Base-by-base conservation (phyloP, 2,797 vertebrate genomes). In the Streptopelia turtur region DNA sequence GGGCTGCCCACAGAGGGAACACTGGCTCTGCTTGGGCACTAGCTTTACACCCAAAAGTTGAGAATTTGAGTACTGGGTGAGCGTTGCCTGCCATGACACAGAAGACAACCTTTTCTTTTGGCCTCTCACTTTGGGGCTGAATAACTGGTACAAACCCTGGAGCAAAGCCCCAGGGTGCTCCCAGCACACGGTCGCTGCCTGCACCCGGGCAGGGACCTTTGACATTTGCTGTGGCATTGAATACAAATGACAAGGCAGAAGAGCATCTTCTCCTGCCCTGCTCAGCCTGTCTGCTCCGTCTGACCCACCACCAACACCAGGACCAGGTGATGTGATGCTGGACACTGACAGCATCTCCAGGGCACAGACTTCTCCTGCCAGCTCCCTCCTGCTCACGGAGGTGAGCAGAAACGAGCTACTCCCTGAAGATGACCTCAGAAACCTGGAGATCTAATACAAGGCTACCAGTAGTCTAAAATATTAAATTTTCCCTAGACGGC, bases 321-420 rank as follows among this genome's bases (percentile, higher is more conserved):
- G 3, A 8, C 12, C 1, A 1, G 9, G 1, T 8, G 55, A 14
- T 64, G 20, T 0, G 45, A 8, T 9, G 1, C 3, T 2, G 6
- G 65, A 7, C 25, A 20, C 60, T 3, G 1, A 16, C 56, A 74
- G 33, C 71, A 41, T 5, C 49, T 24, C 35, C 69, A 17, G 28
- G 64, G 31, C 47, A 74, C 77, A 16, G 41, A 0, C 6, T 13
- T 31, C 33, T 89, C 57, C 84, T 77, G 45, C 39, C 65, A 3
- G 1, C 30, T 39, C 12, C 52, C n/a, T 87, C 63, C 87, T n/a
- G 77, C 70, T 80, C 39, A 1, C 0, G 3, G 47, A 3, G 14
- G 45, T 18, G 65, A 53, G 43, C 61, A 81, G 77, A 63, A 85
- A 27, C 5, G 7, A 87, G 86, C 72, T 72, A 5, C 74, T 23